Evolutionary conservation across 1,140 invertebrate genomes (phyloP).

Genomic region (Bombus pyrosoma): DNA sequence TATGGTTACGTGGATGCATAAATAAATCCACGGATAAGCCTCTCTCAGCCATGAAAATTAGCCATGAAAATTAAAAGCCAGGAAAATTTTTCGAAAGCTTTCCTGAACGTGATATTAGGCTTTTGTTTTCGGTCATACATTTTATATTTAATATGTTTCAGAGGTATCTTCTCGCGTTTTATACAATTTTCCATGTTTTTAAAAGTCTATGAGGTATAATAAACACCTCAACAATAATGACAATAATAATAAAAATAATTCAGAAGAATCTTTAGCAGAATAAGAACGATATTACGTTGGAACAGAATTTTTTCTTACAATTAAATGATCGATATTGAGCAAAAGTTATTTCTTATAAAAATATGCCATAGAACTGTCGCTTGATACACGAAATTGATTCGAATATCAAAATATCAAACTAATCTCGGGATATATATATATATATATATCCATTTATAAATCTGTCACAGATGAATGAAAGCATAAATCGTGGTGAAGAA

Average conservation of each 20-base stretch:
- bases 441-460: background rate
- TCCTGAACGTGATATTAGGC: too few relatives aligned
- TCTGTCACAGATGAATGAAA: background rate
- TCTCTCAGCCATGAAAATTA: too few relatives aligned
- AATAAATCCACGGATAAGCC: too few relatives aligned
- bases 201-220: fast-evolving
- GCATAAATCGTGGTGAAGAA: background rate
- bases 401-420: background rate
- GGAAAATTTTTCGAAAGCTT: too few relatives aligned
- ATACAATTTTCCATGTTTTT: background rate
- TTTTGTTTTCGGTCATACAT: too few relatives aligned
- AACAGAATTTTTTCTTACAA: too few relatives aligned
- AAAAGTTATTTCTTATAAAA: background rate
- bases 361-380: background rate
- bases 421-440: background rate
- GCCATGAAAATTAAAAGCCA: too few relatives aligned
- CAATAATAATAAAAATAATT: background rate
- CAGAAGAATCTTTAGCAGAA: background rate
- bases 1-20: too few relatives aligned
- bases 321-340: too few relatives aligned
- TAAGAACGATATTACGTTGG: too few relatives aligned
- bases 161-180: background rate
- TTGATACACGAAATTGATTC: background rate
- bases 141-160: background rate
- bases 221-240: too few relatives aligned